Evolutionary conservation across 2,888 invertebrate species (phyloP).

Genomic region (Caenorhabditis wallacei): DNA sequence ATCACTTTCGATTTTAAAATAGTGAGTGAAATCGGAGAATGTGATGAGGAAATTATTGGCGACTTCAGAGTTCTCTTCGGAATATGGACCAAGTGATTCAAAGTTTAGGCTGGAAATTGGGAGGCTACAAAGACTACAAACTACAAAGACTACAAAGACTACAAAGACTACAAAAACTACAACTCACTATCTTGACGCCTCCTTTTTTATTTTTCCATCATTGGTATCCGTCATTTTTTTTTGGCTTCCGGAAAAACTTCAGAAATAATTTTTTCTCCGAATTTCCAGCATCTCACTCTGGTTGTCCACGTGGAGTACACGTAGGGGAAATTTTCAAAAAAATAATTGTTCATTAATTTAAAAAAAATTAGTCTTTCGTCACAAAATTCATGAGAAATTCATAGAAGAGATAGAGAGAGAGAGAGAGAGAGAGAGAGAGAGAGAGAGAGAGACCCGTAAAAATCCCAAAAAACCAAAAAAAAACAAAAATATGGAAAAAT

Average conservation of each 20-base stretch:
- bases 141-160: not conserved
- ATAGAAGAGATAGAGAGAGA: too few species aligned
- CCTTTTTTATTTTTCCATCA: not conserved
- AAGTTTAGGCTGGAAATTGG: constrained; percentile 18
- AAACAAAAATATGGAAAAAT: too few species aligned
- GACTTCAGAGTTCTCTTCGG: not conserved
- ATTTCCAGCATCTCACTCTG: too few species aligned
- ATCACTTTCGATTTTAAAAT: not conserved
- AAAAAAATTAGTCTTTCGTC: too few species aligned
- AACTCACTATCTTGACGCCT: constrained; percentile 4
- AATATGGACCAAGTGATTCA: not conserved
- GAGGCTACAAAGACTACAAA: not conserved
- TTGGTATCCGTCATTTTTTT: constrained; percentile 28
- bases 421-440: too few species aligned
- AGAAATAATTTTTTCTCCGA: too few species aligned
- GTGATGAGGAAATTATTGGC: constrained; percentile 37
- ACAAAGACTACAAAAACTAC: not conserved
- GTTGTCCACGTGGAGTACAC: too few species aligned
- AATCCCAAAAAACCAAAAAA: too few species aligned
- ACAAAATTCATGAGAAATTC: too few species aligned
- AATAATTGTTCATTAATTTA: too few species aligned
- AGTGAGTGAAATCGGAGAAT: constrained; percentile 11
- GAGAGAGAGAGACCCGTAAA: too few species aligned
- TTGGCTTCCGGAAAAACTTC: not conserved
- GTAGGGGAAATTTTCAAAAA: too few species aligned